Percentiles rank a stretch among this genome's conserved stretches.
phyloP scores from a whole-genome alignment of 1,140 invertebrate species.

The Sminthurides bifidus region DNA sequence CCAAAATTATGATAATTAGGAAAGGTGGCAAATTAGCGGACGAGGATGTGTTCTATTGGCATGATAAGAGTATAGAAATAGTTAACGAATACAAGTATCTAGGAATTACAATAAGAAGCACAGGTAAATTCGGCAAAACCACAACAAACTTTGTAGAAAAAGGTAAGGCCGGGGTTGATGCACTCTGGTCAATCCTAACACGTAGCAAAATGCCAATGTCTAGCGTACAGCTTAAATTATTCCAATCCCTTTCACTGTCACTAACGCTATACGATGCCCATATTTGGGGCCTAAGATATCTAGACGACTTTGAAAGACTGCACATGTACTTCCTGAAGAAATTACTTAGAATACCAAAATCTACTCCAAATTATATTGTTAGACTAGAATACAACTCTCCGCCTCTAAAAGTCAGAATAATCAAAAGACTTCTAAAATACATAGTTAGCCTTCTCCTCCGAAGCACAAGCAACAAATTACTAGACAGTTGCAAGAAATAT shows the following conservation, averaged over 20 bases:
- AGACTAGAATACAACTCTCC: too few relatives aligned
- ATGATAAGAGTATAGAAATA: neutral
- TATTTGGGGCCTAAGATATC: neutral
- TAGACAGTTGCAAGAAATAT: too few relatives aligned
- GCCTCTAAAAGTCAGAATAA: too few relatives aligned
- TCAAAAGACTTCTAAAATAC: too few relatives aligned
- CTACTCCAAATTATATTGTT: neutral
- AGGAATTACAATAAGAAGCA: neutral
- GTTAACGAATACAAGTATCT: constrained; percentile 10
- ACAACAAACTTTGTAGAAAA: neutral
- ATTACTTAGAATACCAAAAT: neutral
- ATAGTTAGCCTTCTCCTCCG: too few relatives aligned
- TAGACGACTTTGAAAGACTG: neutral
- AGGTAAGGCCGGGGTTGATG: neutral
- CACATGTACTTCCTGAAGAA: neutral
- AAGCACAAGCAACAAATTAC: too few relatives aligned
- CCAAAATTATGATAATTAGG: constrained; percentile 12
- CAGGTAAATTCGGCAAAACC: neutral
- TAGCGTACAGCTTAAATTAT: too few relatives aligned
- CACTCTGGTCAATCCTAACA: neutral
- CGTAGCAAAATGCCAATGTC: neutral
- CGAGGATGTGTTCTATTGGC: neutral
- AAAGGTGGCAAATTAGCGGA: neutral
- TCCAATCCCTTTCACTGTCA: neutral
- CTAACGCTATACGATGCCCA: neutral